These are phyloP conservation scores for Carassius gibelio DNA, from an alignment of 2,113 vertebrate species.

Conservation along the genomic window DNA sequence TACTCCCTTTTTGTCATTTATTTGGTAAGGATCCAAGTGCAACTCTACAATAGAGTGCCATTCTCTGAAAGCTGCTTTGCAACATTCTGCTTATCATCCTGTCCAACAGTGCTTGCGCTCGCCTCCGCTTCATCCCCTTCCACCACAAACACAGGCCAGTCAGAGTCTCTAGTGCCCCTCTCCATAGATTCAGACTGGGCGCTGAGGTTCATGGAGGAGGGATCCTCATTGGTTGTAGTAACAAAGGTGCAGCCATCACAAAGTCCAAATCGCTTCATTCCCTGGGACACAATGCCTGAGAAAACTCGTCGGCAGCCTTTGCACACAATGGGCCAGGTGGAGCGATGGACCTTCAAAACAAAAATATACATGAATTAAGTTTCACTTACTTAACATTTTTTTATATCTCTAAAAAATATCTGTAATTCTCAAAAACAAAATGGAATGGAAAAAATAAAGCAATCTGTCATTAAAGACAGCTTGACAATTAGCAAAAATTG, in stretches of 20 bases:
- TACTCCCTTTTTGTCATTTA: not conserved
- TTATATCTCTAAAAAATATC: too few relatives aligned
- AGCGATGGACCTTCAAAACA: slow-evolving; percentile 86
- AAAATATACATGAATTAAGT: not conserved
- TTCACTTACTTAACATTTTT: too few relatives aligned
- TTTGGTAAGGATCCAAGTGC: not conserved
- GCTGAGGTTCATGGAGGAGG: slow-evolving; percentile 78
- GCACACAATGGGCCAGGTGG: slow-evolving; percentile 91
- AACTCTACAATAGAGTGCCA: slow-evolving; percentile 36
- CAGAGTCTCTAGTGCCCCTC: slow-evolving; percentile 77
- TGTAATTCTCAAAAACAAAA: too few relatives aligned
- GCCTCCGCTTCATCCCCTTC: slow-evolving; percentile 88
- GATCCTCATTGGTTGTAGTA: slow-evolving; percentile 83
- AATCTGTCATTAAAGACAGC: too few relatives aligned
- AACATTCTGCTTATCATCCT: slow-evolving; percentile 69
- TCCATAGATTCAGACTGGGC: slow-evolving; percentile 80
- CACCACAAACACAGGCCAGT: slow-evolving; percentile 94
- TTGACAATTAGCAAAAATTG: too few relatives aligned
- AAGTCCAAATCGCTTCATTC: slow-evolving; percentile 87
- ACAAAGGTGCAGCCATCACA: slow-evolving; percentile 95
- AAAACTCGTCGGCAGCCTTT: slow-evolving; percentile 93
- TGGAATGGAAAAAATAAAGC: too few relatives aligned
- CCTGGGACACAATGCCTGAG: slow-evolving; percentile 83
- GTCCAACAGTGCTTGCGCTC: slow-evolving; percentile 62
- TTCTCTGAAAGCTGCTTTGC: slow-evolving; percentile 51